phyloP scores from a whole-genome alignment of 2,113 vertebrate genomes.

The Entelurus aequoreus region DNA sequence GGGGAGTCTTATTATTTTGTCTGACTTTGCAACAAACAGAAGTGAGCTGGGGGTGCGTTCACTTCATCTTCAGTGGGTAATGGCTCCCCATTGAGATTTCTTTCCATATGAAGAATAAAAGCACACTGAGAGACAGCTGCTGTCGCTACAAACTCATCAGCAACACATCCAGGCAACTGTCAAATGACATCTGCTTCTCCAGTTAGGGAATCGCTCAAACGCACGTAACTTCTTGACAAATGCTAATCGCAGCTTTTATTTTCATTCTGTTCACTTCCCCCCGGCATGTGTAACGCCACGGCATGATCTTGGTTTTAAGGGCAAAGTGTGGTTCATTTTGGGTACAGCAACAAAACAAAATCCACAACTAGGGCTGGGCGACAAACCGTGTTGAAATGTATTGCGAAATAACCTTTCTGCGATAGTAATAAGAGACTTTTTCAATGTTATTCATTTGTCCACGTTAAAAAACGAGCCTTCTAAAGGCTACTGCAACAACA shows the following conservation, averaged over 20 bases:
- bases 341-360: too few relatives aligned
- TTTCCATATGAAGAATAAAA: constrained; percentile 22
- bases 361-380: too few relatives aligned
- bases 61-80: constrained; percentile 10
- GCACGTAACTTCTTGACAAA: constrained; percentile 27
- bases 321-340: too few relatives aligned
- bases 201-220: constrained; percentile 12
- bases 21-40: constrained; percentile 19
- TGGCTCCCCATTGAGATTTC: constrained; percentile 25
- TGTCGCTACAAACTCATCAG: constrained; percentile 38
- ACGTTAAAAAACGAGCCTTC: too few relatives aligned
- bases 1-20: constrained; percentile 18
- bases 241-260: not conserved
- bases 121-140: constrained; percentile 43
- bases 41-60: constrained; percentile 5
- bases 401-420: too few relatives aligned
- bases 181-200: constrained; percentile 44
- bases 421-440: too few relatives aligned
- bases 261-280: constrained; percentile 11
- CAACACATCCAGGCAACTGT: constrained; percentile 35
- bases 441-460: too few relatives aligned
- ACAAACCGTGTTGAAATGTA: too few relatives aligned
- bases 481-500: too few relatives aligned
- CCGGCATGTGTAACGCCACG: not conserved
- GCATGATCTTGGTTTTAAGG: too few relatives aligned